Base-by-base conservation (phyloP, 1,140 invertebrate species). In the Trichonephila clavipes region DNA sequence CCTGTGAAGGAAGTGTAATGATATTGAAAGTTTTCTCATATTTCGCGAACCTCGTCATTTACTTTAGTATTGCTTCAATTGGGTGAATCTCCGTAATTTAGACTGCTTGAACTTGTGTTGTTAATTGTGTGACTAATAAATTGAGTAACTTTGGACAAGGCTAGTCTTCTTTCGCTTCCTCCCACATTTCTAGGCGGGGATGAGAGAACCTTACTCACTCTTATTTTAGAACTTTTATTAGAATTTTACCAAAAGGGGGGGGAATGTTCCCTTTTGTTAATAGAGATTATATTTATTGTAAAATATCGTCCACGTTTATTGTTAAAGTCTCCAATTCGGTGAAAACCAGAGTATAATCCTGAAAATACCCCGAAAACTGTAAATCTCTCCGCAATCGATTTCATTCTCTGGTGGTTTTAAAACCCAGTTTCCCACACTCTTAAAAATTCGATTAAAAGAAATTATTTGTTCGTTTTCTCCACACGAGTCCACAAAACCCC, bases 341-440 rank as follows among this genome's bases (percentile, higher is more conserved):
- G n/a, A 69, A 14, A 69, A 51, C 34, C 28, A 34, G 24, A 77
- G 5, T 34, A 4, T 24, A 77, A 77, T 69, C 66, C 24, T 40
- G 72, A 77, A 40, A 40, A 77, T 77, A 77, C 34, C 14, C 34
- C 34, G 24, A 77, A 40, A 77, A 77, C 16, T 77, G 28, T 77
- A 77, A 77, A 18, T 40, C 72, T 77, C 28, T 40, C 24, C 18
- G 14, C 18, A 77, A 77, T 77, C 72, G 6, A 77, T 77, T 77
- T 77, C 28, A 61, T 85, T 61, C 44, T 19, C 51, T 21, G 21
- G 10, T 28, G 58, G 58, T 28, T 61, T 51, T 44, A n/a, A 16
- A n/a, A 51, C 7, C 51, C 51, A n/a, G 24, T 77, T 90, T 90
- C 89, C 89, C 69, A 90, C 69, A 90, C 89, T 90, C 72, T 90